Conservation (phyloP, 2,797 vertebrate genomes). For the Falco naumanni region DNA sequence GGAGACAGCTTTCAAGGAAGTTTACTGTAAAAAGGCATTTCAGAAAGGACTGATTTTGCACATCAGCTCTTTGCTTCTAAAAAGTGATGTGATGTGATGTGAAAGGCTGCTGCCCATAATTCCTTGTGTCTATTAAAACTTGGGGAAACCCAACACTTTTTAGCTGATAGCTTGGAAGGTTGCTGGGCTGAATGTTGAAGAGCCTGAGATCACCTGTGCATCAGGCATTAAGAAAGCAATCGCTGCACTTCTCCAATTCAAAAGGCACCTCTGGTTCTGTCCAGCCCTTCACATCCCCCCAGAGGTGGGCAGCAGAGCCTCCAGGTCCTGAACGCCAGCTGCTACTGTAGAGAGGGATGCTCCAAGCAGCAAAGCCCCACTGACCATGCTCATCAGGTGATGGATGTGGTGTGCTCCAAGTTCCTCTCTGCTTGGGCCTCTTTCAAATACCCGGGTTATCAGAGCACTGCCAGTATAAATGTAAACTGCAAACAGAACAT, state of each 20-base stretch:
- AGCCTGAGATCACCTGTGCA: not conserved
- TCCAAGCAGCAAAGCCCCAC: not conserved
- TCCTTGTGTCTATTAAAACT: not conserved
- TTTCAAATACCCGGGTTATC: constrained; percentile 59
- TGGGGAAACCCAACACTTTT: not conserved
- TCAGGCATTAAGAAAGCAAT: not conserved
- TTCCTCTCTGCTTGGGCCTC: constrained; percentile 8
- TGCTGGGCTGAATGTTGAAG: not conserved
- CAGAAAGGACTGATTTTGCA: not conserved
- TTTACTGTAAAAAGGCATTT: not conserved
- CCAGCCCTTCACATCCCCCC: not conserved
- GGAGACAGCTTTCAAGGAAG: not conserved
- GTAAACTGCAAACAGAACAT: constrained; percentile 71
- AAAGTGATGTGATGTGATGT: not conserved
- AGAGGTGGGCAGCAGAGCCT: not conserved
- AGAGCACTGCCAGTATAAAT: constrained; percentile 32
- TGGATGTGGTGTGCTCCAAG: constrained; percentile 54
- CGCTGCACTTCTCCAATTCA: not conserved
- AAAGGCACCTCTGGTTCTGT: not conserved
- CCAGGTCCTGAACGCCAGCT: not conserved
- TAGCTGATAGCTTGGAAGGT: not conserved
- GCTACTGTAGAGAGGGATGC: not conserved
- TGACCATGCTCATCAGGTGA: not conserved
- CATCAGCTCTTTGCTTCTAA: not conserved
- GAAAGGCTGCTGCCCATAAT: not conserved